phyloP scores from a whole-genome alignment of 2,797 vertebrate species.

The Rhinichthys osculus region DNA sequence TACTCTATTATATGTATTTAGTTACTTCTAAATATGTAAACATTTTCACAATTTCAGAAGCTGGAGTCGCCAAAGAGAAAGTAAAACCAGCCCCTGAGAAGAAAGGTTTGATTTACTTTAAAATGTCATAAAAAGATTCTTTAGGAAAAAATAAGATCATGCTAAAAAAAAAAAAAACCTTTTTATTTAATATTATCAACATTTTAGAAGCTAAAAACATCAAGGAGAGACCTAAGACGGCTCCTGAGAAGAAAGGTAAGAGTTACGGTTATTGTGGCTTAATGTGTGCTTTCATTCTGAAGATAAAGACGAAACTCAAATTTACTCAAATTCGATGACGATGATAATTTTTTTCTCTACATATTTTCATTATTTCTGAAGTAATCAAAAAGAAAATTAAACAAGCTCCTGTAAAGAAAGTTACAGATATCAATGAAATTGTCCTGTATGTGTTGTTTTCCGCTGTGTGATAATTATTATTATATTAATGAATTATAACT shows the following conservation, averaged over 20 bases:
- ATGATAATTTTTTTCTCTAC: background rate
- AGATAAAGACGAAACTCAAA: background rate
- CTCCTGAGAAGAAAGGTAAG: conserved; percentile 63
- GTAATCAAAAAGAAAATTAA: conserved; percentile 53
- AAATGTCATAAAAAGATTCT: background rate
- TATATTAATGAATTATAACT: background rate
- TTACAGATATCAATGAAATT: conserved; percentile 44
- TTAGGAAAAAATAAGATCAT: background rate
- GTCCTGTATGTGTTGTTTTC: background rate
- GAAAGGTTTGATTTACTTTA: conserved; percentile 61
- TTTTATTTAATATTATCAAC: background rate
- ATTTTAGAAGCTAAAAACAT: conserved; percentile 20
- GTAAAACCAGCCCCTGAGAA: conserved; percentile 60
- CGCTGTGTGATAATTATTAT: background rate
- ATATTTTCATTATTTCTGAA: conserved; percentile 2
- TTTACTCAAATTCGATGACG: background rate
- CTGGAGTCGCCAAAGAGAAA: conserved; percentile 60
- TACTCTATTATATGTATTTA: background rate
- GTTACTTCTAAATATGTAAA: background rate
- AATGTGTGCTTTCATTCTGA: background rate
- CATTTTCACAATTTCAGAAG: conserved; percentile 16
- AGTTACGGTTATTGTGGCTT: background rate
- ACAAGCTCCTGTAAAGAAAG: conserved; percentile 63
- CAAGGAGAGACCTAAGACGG: conserved; percentile 45
- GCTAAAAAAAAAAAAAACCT: background rate